phyloP scores from a whole-genome alignment of 2,797 vertebrate genomes.

The Vespertilio murinus region DNA sequence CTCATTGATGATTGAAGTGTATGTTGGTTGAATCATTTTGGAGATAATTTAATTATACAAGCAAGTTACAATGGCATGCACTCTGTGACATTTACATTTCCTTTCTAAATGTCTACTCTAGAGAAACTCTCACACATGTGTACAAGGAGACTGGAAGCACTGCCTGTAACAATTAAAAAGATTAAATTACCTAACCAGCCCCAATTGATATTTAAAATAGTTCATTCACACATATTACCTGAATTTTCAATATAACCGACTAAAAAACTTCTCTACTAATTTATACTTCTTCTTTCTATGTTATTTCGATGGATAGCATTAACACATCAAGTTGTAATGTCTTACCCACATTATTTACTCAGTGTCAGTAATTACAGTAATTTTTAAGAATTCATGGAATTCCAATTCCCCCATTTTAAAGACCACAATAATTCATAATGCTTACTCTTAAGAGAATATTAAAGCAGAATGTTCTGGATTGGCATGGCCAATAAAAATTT shows the following conservation, averaged over 20 bases:
- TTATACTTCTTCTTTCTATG: background rate
- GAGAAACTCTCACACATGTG: background rate
- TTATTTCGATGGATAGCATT: background rate
- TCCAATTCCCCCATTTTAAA: background rate
- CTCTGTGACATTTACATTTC: constrained; percentile 31
- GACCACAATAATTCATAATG: background rate
- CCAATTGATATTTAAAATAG: background rate
- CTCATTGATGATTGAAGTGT: background rate
- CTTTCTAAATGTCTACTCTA: background rate
- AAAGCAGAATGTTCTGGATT: background rate
- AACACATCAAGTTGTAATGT: background rate
- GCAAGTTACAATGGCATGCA: background rate
- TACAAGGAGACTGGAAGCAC: background rate
- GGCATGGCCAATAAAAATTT: background rate
- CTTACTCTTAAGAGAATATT: background rate
- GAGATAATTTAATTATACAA: background rate
- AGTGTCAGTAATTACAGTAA: background rate
- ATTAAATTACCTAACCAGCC: background rate
- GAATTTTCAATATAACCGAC: background rate
- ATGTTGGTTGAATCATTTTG: background rate
- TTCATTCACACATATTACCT: background rate
- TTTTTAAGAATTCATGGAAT: background rate
- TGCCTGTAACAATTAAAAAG: background rate
- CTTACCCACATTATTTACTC: background rate
- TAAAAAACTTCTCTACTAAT: background rate